A percentile compares a stretch with the other conserved stretches of the same genome.
phyloP scores from a whole-genome alignment of 2,888 invertebrate species.

The Stegophylla sp. region DNA sequence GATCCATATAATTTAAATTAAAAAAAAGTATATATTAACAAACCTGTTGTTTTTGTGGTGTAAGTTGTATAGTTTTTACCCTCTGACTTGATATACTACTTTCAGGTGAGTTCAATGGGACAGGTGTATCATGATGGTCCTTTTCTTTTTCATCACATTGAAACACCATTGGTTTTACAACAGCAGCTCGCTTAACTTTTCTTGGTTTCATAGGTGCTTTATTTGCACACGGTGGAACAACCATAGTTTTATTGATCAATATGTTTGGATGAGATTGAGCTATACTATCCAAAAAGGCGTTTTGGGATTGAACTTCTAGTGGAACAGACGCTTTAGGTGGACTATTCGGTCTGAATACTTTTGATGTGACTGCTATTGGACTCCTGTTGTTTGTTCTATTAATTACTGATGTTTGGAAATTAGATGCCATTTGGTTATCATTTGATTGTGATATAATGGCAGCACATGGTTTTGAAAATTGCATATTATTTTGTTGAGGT shows the following conservation, averaged over 20 bases:
- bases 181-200: slow-evolving; percentile 63
- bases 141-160: slow-evolving; percentile 62
- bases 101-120: slow-evolving; percentile 61
- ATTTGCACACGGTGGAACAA: slow-evolving; percentile 58
- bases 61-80: slow-evolving; percentile 77
- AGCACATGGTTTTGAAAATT: slow-evolving; percentile 59
- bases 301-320: slow-evolving; percentile 59
- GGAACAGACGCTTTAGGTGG: slow-evolving; percentile 54
- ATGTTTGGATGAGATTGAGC: slow-evolving; percentile 63
- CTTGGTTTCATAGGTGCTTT: slow-evolving; percentile 55
- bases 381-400: slow-evolving; percentile 44
- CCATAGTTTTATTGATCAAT: slow-evolving; percentile 62
- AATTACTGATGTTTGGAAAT: slow-evolving; percentile 27
- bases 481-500: slow-evolving; percentile 49
- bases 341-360: slow-evolving; percentile 40
- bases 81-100: slow-evolving; percentile 67
- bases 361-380: slow-evolving; percentile 43
- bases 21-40: slow-evolving; percentile 60
- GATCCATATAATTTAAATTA: not conserved
- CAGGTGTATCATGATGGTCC: slow-evolving; percentile 61
- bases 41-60: slow-evolving; percentile 76
- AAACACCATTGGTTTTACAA: slow-evolving; percentile 63
- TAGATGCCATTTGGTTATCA: slow-evolving; percentile 22
- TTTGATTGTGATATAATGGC: slow-evolving; percentile 60
- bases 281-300: slow-evolving; percentile 63